These are phyloP conservation scores for Molothrus ater DNA, from an alignment of 2,797 vertebrate species.

Conservation along the genomic window DNA sequence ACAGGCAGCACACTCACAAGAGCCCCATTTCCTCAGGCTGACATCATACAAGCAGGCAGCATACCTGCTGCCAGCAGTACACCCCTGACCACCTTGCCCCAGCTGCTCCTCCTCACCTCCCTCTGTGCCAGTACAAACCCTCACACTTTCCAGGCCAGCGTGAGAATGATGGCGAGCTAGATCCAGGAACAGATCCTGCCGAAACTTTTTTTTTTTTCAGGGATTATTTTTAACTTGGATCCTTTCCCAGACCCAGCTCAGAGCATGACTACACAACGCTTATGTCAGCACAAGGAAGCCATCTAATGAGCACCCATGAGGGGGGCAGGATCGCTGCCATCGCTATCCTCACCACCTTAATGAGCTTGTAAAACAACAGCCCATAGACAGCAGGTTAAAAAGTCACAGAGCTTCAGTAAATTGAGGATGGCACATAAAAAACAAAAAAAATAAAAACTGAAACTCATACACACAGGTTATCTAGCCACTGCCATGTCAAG, in stretches of 20 bases:
- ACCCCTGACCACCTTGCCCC: background rate
- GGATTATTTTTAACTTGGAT: slow-evolving; percentile 61
- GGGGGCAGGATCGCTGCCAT: slow-evolving; percentile 3
- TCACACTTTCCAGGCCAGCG: background rate
- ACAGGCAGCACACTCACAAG: background rate
- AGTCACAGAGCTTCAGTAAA: slow-evolving; percentile 34
- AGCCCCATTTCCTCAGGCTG: background rate
- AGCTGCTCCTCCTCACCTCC: background rate
- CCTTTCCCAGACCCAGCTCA: slow-evolving; percentile 45
- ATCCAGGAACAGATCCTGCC: slow-evolving; percentile 43
- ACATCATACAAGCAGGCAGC: background rate
- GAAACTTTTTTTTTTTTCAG: background rate
- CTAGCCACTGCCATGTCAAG: background rate
- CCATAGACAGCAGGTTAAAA: slow-evolving; percentile 41
- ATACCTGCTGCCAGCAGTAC: background rate
- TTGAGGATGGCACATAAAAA: background rate
- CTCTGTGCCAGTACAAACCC: background rate
- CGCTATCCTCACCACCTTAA: background rate
- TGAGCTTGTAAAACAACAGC: slow-evolving; percentile 42
- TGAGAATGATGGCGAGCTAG: background rate
- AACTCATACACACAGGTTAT: background rate
- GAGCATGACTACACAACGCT: slow-evolving; percentile 42
- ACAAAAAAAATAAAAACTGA: background rate
- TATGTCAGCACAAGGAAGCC: slow-evolving; percentile 65
- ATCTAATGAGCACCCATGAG: slow-evolving; percentile 50